A percentile compares a stretch with the other conserved stretches of the same genome.
phyloP scores from a whole-genome alignment of 2,113 vertebrate genomes.

The Campylorhamphus procurvoides region DNA sequence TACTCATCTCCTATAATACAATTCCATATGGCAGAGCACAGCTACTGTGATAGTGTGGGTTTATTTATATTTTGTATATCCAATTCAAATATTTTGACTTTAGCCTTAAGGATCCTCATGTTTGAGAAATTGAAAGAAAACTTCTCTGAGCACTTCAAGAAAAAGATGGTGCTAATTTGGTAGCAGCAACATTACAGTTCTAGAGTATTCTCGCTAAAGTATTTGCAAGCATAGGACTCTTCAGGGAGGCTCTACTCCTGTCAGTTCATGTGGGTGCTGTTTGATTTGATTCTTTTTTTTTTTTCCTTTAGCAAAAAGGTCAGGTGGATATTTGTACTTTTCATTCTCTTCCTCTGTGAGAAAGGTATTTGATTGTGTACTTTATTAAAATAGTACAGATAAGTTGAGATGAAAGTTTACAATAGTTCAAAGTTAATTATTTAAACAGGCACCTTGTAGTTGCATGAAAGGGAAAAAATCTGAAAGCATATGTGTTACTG shows the following conservation, averaged over 20 bases:
- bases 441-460: not conserved
- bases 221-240: not conserved
- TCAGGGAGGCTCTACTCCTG: not conserved
- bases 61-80: conserved; percentile 23
- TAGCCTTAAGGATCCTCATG: not conserved
- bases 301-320: not conserved
- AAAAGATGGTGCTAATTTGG: not conserved
- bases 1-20: not conserved
- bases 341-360: not conserved
- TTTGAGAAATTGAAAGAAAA: not conserved
- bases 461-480: not conserved
- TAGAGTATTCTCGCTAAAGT: not conserved
- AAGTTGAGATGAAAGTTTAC: not conserved
- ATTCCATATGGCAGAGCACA: conserved; percentile 17
- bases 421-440: not conserved
- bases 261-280: not conserved
- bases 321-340: not conserved
- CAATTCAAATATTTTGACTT: conserved; percentile 39
- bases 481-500: not conserved
- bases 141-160: not conserved
- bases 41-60: not conserved
- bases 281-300: not conserved
- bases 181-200: not conserved
- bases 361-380: not conserved
- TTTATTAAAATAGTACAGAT: not conserved